Conservation (phyloP, 1,140 invertebrate genomes). For the Whitmania pigra region DNA sequence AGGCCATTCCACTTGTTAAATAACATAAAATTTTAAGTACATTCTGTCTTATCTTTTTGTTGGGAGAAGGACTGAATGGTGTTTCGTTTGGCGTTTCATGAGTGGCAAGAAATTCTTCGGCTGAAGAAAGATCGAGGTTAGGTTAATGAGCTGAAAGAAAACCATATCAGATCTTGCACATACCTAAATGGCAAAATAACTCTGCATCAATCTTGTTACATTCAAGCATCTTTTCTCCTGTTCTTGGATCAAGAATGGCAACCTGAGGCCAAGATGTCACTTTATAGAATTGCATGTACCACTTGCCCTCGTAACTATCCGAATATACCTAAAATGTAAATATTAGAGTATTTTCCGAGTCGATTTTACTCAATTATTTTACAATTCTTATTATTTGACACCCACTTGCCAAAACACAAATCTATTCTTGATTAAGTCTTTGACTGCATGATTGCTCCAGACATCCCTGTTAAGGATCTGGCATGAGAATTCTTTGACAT, state of each 20-base stretch:
- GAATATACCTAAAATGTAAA: constrained; percentile 50
- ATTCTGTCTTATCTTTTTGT: background rate
- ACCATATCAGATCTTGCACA: constrained; percentile 16
- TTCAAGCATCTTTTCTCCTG: constrained; percentile 48
- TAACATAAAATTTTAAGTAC: background rate
- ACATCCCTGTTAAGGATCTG: constrained; percentile 65
- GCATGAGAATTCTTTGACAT: constrained; percentile 58
- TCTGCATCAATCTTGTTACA: constrained; percentile 48
- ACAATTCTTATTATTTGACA: background rate
- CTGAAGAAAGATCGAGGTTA: background rate
- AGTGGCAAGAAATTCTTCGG: background rate
- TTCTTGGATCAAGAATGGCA: constrained; percentile 58
- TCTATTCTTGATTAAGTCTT: constrained; percentile 54
- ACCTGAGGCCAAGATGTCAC: constrained; percentile 57
- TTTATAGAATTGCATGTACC: constrained; percentile 60
- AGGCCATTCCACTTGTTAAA: background rate
- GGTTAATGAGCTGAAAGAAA: background rate
- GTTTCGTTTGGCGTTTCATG: background rate
- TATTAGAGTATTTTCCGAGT: background rate
- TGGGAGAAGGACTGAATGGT: constrained; percentile 5
- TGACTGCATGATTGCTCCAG: constrained; percentile 57
- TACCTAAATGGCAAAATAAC: constrained; percentile 46
- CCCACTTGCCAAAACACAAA: constrained; percentile 68
- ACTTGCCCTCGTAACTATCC: constrained; percentile 55
- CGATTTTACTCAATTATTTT: background rate